phyloP scores from a whole-genome alignment of 2,113 vertebrate genomes.

The Microcebus jonahi region DNA sequence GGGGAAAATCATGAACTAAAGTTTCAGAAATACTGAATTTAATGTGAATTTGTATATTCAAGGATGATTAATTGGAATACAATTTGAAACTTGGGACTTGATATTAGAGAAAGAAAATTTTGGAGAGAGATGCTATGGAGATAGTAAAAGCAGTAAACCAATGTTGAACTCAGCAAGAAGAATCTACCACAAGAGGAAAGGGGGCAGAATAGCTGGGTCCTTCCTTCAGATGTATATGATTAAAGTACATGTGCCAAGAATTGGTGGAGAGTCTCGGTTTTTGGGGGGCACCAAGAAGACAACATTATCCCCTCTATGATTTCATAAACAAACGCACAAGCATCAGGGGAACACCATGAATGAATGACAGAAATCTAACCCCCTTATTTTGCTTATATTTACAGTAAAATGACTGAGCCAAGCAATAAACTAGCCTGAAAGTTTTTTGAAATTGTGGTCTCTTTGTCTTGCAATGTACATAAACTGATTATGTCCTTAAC shows the following conservation, averaged over 20 bases:
- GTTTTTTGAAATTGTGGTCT: background rate
- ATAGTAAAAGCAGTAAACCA: background rate
- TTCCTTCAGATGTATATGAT: background rate
- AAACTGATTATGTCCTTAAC: background rate
- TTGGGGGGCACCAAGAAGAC: background rate
- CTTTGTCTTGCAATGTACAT: background rate
- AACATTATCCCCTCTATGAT: background rate
- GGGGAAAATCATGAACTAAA: background rate
- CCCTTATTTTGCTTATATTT: background rate
- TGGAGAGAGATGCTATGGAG: background rate
- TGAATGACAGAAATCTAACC: background rate
- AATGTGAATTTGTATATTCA: background rate
- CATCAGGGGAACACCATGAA: background rate
- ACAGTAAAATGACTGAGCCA: background rate
- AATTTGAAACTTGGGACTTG: background rate
- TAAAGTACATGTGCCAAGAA: background rate
- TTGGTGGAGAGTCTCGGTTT: background rate
- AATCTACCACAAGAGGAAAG: background rate
- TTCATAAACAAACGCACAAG: background rate
- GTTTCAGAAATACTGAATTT: background rate
- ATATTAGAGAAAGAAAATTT: background rate
- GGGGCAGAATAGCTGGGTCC: background rate
- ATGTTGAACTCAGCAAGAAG: background rate
- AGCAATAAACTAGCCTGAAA: background rate
- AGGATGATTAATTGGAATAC: background rate